These are phyloP conservation scores for Lobophora halterata DNA, from an alignment of 2,888 invertebrate genomes.

Conservation along the genomic window DNA sequence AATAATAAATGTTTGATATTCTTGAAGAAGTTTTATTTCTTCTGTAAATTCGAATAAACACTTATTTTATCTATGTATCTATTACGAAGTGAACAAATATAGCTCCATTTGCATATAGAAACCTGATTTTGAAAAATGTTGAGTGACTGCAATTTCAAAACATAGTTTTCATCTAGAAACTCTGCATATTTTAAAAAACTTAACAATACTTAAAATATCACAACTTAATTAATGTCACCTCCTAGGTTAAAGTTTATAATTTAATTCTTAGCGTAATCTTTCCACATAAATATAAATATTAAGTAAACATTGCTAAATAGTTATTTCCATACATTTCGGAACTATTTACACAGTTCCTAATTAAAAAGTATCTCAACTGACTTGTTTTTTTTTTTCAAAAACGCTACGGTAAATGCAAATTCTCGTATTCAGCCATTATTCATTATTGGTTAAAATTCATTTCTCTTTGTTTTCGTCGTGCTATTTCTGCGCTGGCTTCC, in stretches of 20 bases:
- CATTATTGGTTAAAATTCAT: conserved; percentile 43
- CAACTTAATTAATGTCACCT: conserved; percentile 55
- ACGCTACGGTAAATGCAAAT: conserved; percentile 42
- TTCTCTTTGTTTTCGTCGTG: conserved; percentile 81
- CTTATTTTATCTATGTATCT: conserved; percentile 14
- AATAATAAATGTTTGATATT: conserved; percentile 22
- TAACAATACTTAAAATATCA: conserved; percentile 39
- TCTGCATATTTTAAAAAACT: too few relatives aligned
- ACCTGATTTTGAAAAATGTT: too few relatives aligned
- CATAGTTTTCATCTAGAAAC: too few relatives aligned
- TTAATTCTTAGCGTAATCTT: conserved; percentile 23
- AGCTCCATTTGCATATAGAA: too few relatives aligned
- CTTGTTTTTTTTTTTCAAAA: too few relatives aligned
- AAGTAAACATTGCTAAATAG: conserved; percentile 1
- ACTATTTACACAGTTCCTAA: conserved; percentile 7
- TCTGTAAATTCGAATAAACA: conserved; percentile 22
- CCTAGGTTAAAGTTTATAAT: conserved; percentile 43
- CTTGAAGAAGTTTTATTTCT: conserved; percentile 33
- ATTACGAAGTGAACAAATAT: conserved; percentile 26
- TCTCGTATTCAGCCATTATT: conserved; percentile 30
- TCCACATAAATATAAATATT: conserved; percentile 18
- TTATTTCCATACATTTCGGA: conserved; percentile 3
- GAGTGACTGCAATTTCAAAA: too few relatives aligned
- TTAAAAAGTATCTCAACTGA: too few relatives aligned
- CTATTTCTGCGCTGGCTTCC: conserved; percentile 86